Percentiles rank a stretch among this genome's conserved stretches.
These are phyloP conservation scores for Bryconaethiops microstoma DNA, from an alignment of 2,797 vertebrate genomes.

Conservation along the genomic window DNA sequence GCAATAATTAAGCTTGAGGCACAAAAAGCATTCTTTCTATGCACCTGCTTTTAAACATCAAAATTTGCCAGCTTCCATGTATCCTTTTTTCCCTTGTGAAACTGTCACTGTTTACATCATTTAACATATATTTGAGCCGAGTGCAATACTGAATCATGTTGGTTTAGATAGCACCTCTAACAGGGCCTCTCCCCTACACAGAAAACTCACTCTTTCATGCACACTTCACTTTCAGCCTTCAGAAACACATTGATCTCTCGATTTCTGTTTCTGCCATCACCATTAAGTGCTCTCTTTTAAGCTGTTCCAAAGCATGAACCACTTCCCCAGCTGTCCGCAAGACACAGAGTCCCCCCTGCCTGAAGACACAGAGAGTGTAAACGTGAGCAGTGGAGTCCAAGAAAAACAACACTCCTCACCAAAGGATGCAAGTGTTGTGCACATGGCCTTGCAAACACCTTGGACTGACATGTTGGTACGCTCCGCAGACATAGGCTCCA, in stretches of 20 bases:
- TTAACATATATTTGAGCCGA: neutral
- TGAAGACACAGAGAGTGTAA: neutral
- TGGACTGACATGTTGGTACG: neutral
- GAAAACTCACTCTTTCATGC: conserved; percentile 7
- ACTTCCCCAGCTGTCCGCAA: conserved; percentile 51
- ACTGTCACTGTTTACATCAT: neutral
- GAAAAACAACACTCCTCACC: neutral
- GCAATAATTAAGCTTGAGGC: neutral
- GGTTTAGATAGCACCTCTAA: conserved; percentile 1
- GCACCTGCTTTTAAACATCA: neutral
- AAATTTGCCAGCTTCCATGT: neutral
- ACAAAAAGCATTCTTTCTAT: neutral
- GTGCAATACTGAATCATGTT: neutral
- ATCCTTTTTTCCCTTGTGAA: neutral
- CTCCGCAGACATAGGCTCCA: neutral
- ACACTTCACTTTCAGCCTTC: conserved; percentile 31
- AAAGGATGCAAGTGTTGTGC: neutral
- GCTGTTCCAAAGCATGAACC: conserved; percentile 52
- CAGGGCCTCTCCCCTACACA: conserved; percentile 2
- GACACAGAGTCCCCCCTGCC: neutral
- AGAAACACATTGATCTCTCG: conserved; percentile 37
- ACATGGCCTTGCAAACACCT: neutral
- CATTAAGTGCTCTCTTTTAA: conserved; percentile 50
- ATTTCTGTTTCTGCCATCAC: conserved; percentile 55
- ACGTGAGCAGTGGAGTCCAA: neutral